Evolutionary conservation across 2,888 invertebrate genomes (phyloP).

Genomic region (Thecophora atra): DNA sequence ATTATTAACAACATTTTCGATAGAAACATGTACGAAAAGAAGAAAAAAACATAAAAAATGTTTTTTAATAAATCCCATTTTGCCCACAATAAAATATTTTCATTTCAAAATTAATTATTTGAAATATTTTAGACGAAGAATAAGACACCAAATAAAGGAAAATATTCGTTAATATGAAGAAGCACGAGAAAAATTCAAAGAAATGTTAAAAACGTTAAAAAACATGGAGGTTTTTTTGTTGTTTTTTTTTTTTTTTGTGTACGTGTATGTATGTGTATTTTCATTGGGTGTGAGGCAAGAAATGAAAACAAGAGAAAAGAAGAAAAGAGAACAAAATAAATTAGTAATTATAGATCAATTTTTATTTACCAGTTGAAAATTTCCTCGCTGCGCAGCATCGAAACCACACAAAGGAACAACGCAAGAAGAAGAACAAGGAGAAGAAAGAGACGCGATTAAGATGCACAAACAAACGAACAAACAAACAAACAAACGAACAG

Average conservation of each 20-base stretch:
- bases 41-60: slow-evolving; percentile 49
- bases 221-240: too few species aligned
- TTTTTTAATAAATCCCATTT: slow-evolving; percentile 48
- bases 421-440: slow-evolving; percentile 36
- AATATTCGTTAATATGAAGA: slow-evolving; percentile 12
- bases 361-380: slow-evolving; percentile 63
- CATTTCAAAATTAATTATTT: neutral
- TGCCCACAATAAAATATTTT: slow-evolving; percentile 41
- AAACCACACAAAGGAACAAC: slow-evolving; percentile 39
- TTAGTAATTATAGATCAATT: slow-evolving; percentile 58
- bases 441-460: slow-evolving; percentile 29
- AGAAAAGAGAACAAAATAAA: slow-evolving; percentile 52
- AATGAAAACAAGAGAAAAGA: slow-evolving; percentile 46
- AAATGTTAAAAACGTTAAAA: too few species aligned
- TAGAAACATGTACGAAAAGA: slow-evolving; percentile 48
- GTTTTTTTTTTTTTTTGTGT: too few species aligned
- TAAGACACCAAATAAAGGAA: slow-evolving; percentile 25
- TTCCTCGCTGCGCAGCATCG: slow-evolving; percentile 60
- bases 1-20: slow-evolving; percentile 31
- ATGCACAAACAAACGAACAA: slow-evolving; percentile 16
- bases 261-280: slow-evolving; percentile 13
- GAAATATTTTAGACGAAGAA: neutral
- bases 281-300: slow-evolving; percentile 36
- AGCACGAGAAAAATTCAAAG: neutral
- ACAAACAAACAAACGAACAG: neutral